A percentile compares a stretch with the other conserved stretches of the same genome.
Evolutionary conservation across 2,888 invertebrate species (phyloP).

Genomic region (Yponomeuta sedellus): DNA sequence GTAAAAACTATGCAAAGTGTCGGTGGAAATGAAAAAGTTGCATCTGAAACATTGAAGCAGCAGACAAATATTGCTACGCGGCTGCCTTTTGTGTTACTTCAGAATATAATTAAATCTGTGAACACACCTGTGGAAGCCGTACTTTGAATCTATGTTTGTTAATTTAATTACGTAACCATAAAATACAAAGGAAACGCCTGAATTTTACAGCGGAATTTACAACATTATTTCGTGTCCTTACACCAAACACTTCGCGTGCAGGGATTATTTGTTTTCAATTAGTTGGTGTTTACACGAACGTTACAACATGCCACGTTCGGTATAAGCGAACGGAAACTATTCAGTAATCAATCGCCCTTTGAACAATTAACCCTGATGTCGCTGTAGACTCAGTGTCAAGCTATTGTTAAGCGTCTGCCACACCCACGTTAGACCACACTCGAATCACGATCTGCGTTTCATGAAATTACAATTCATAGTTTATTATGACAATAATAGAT

Average conservation of each 20-base stretch:
- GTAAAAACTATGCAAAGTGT: conserved; percentile 11
- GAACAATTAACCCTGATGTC: neutral
- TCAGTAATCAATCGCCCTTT: neutral
- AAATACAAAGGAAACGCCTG: neutral
- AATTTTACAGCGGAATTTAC: neutral
- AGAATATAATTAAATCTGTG: neutral
- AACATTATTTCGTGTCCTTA: neutral
- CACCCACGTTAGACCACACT: no score
- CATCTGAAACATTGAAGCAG: neutral
- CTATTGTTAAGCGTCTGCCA: no score
- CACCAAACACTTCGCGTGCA: neutral
- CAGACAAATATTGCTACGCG: neutral
- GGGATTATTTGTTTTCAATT: neutral
- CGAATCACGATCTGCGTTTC: no score
- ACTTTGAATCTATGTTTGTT: no score
- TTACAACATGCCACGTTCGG: conserved; percentile 13
- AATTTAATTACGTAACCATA: neutral
- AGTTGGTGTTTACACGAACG: conserved; percentile 2
- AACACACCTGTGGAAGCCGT: neutral
- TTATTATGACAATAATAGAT: no score
- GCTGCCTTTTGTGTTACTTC: neutral
- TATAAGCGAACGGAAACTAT: conserved; percentile 13
- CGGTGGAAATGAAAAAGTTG: neutral
- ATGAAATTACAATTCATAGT: no score
- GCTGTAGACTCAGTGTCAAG: no score